phyloP scores from a whole-genome alignment of 1,140 invertebrate species.

The Micrasema longulum region DNA sequence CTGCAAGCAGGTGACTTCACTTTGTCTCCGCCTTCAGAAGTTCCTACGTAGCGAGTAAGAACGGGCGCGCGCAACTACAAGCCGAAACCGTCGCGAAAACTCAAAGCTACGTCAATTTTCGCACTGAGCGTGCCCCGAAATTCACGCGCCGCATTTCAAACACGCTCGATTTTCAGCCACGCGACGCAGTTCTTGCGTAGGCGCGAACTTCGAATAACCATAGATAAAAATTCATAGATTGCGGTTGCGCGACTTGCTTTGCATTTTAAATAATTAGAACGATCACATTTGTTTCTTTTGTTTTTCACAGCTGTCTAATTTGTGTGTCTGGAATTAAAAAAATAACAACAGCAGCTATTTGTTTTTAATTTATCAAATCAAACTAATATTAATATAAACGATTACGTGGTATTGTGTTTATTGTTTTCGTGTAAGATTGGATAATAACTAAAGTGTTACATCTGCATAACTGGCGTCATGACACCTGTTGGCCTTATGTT shows the following conservation, averaged over 20 bases:
- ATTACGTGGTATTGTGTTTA: too few relatives aligned
- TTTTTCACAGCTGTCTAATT: too few relatives aligned
- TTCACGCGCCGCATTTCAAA: constrained; percentile 9
- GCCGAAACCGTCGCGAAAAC: not conserved
- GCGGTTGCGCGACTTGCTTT: constrained; percentile 10
- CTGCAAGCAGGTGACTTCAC: constrained; percentile 29
- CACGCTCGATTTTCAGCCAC: constrained; percentile 1
- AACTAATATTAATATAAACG: too few relatives aligned
- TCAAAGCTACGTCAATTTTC: not conserved
- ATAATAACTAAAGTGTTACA: too few relatives aligned
- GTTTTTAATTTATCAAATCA: too few relatives aligned
- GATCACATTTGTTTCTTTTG: too few relatives aligned
- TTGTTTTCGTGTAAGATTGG: too few relatives aligned
- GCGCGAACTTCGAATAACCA: constrained; percentile 7
- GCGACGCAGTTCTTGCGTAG: not conserved
- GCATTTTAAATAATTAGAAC: too few relatives aligned
- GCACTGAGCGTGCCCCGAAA: not conserved
- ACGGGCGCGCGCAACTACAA: too few relatives aligned
- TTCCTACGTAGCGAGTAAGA: constrained; percentile 27
- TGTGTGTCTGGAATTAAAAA: too few relatives aligned
- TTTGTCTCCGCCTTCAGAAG: constrained; percentile 22
- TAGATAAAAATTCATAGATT: constrained; percentile 23
- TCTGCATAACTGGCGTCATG: constrained; percentile 57
- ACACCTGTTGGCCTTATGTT: constrained; percentile 67
- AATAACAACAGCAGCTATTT: too few relatives aligned